Conservation (phyloP, 2,797 vertebrate species). For the Podarcis siculus region DNA sequence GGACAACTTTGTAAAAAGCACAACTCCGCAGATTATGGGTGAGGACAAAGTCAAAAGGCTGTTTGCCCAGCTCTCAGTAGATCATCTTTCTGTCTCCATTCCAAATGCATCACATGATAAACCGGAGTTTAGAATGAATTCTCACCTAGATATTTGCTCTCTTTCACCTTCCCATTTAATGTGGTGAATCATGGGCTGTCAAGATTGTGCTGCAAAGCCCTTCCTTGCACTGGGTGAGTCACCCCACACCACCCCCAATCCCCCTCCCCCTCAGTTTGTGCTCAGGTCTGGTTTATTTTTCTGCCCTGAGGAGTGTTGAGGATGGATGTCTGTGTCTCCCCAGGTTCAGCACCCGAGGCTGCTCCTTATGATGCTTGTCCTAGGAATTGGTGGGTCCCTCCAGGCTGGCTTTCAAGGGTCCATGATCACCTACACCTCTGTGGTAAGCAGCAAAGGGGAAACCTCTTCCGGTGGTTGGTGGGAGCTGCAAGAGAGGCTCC, state of each 20-base stretch:
- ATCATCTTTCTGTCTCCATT: neutral
- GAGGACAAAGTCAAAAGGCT: neutral
- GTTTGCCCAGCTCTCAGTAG: neutral
- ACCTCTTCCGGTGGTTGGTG: neutral
- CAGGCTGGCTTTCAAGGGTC: constrained; percentile 83
- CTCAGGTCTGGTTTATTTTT: too few species aligned
- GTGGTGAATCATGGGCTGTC: neutral
- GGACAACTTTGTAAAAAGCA: neutral
- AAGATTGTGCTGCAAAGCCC: neutral
- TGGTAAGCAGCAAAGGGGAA: constrained; percentile 70
- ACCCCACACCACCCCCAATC: neutral
- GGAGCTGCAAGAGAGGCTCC: neutral
- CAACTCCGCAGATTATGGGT: neutral
- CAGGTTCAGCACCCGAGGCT: constrained; percentile 81
- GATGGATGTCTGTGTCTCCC: neutral
- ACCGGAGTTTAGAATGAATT: neutral
- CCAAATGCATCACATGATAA: neutral
- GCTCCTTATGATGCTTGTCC: constrained; percentile 73
- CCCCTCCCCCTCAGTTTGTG: neutral
- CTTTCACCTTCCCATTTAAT: neutral
- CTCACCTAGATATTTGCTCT: neutral
- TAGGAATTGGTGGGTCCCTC: constrained; percentile 85
- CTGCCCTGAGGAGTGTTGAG: neutral
- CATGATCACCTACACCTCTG: constrained; percentile 82
- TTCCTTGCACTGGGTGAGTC: neutral